Evolutionary conservation across 2,797 vertebrate genomes (phyloP).

Genomic region (Notoglanidium macrostoma): DNA sequence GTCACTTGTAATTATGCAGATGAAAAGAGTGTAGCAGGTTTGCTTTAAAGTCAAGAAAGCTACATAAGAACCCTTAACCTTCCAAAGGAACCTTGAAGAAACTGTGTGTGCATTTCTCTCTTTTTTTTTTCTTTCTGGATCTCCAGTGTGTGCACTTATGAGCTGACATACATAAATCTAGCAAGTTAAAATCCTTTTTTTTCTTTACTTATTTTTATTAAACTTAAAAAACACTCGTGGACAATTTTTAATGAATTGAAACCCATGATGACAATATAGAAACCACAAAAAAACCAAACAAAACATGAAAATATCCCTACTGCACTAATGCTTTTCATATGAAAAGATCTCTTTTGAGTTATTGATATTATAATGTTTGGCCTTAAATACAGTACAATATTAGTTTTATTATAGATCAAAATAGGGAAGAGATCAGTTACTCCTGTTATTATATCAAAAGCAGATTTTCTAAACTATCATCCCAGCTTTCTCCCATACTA

Average conservation of each 20-base stretch:
- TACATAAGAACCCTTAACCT: background rate
- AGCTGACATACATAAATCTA: background rate
- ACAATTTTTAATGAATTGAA: conserved; percentile 24
- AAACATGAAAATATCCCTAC: background rate
- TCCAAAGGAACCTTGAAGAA: background rate
- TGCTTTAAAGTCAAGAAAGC: background rate
- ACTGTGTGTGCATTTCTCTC: background rate
- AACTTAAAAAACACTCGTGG: background rate
- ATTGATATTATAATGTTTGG: conserved; percentile 1
- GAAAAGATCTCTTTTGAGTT: background rate
- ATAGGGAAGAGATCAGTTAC: background rate
- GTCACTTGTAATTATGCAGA: no score
- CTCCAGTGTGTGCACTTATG: background rate
- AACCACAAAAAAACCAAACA: conserved; percentile 16
- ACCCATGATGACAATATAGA: background rate
- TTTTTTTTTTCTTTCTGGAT: background rate
- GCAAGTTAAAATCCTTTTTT: background rate
- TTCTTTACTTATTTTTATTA: background rate
- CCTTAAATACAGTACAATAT: background rate
- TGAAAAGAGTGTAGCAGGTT: no score
- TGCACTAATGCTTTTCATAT: background rate
- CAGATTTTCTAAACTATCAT: conserved; percentile 2
- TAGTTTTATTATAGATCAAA: conserved; percentile 5
- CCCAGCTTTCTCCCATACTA: background rate
- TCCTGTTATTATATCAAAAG: background rate